These are phyloP conservation scores for Carassius gibelio DNA, from an alignment of 2,113 vertebrate species.

Conservation along the genomic window DNA sequence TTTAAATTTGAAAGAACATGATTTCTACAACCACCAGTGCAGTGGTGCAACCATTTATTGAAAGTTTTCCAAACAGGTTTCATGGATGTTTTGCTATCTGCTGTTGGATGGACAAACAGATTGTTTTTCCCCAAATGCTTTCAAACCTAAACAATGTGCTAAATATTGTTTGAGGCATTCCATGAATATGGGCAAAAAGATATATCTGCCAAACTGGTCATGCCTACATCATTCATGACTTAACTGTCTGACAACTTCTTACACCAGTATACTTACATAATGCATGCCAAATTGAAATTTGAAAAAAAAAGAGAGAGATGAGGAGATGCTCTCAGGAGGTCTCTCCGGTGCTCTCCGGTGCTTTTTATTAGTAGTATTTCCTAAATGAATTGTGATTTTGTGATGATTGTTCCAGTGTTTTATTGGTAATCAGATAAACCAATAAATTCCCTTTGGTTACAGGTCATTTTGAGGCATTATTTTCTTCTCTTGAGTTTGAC, in stretches of 20 bases:
- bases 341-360: no score
- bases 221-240: neutral
- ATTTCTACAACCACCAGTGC: neutral
- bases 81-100: neutral
- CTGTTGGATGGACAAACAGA: neutral
- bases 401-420: neutral
- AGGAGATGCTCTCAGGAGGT: neutral
- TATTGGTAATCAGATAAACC: neutral
- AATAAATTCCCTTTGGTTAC: neutral
- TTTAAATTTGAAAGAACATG: neutral
- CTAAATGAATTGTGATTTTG: neutral
- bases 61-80: neutral
- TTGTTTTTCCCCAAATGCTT: neutral
- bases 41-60: neutral
- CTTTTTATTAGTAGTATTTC: neutral
- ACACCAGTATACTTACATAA: neutral
- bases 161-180: neutral
- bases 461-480: slow-evolving; percentile 19
- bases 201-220: neutral
- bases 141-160: neutral
- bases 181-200: neutral
- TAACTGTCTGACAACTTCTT: neutral
- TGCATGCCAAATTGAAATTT: neutral
- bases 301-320: neutral
- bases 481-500: slow-evolving; percentile 17